A percentile compares a stretch with the other conserved stretches of the same genome.
These are phyloP conservation scores for Heliconius nattereri DNA, from an alignment of 1,140 invertebrate species.

Conservation along the genomic window DNA sequence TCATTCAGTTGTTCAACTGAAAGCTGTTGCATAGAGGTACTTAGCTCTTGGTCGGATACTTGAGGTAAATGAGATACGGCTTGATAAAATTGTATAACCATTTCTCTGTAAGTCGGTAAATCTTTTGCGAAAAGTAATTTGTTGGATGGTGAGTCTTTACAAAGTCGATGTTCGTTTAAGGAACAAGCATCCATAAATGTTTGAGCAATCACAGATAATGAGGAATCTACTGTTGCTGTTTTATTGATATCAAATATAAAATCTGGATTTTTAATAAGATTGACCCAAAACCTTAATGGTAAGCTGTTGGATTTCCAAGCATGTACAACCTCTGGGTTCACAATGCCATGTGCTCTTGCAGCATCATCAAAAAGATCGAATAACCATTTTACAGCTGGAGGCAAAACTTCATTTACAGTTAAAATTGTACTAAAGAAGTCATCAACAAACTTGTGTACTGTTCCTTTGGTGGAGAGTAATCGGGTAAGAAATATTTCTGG, in stretches of 20 bases:
- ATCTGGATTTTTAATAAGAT: conserved; percentile 98
- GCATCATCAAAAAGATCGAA: conserved; percentile 97
- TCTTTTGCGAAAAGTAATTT: conserved; percentile 97
- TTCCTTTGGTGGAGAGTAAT: conserved; percentile 96
- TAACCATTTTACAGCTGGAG: conserved; percentile 96
- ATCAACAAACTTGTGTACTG: conserved; percentile 97
- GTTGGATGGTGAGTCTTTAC: conserved; percentile 97
- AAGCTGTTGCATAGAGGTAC: conserved; percentile 94
- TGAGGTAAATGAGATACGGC: conserved; percentile 92
- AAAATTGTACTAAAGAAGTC: conserved; percentile 95
- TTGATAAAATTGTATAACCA: conserved; percentile 93
- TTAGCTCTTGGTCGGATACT: conserved; percentile 96
- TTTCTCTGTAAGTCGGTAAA: conserved; percentile 93
- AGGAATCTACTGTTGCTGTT: conserved; percentile 94
- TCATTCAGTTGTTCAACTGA: conserved; percentile 93
- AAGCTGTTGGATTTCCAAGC: conserved; percentile 98
- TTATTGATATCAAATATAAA: conserved; percentile 98
- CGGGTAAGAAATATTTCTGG: conserved; percentile 97
- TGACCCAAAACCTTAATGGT: conserved; percentile 97
- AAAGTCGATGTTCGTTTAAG: conserved; percentile 92
- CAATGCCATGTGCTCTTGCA: conserved; percentile 90
- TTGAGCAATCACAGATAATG: conserved; percentile 96
- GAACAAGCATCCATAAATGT: conserved; percentile 98
- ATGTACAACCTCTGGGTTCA: conserved; percentile 92
- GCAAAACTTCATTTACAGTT: conserved; percentile 93